Conservation (phyloP, 1,140 invertebrate species). For the Pseudachorutes palmiensis region DNA sequence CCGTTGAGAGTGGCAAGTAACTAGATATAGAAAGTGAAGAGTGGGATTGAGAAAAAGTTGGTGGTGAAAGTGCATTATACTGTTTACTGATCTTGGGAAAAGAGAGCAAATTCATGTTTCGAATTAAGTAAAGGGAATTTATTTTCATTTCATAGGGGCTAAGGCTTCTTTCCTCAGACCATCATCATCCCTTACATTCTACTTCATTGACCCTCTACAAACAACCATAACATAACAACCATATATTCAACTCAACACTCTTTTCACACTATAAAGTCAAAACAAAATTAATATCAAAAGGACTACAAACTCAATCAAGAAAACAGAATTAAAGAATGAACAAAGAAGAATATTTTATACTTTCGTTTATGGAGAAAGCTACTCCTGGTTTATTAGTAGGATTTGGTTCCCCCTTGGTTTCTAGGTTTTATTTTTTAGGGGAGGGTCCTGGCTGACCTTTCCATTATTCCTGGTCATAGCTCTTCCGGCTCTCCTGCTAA, state of each 20-base stretch:
- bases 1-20: slow-evolving; percentile 10
- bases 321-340: no score
- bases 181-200: no score
- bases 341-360: no score
- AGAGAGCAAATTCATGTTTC: slow-evolving; percentile 49
- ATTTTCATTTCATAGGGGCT: slow-evolving; percentile 44
- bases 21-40: slow-evolving; percentile 20
- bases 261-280: no score
- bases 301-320: no score
- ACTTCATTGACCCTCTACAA: slow-evolving; percentile 3
- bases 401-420: no score
- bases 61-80: slow-evolving; percentile 44
- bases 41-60: slow-evolving; percentile 32
- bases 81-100: slow-evolving; percentile 46
- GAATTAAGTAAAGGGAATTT: slow-evolving; percentile 48
- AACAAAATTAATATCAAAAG: no score
- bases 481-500: background rate
- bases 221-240: slow-evolving; percentile 3
- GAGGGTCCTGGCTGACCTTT: no score
- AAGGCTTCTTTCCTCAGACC: slow-evolving; percentile 17
- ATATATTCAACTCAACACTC: background rate
- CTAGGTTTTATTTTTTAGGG: no score
- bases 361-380: no score
- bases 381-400: no score
- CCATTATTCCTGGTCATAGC: no score